These are phyloP conservation scores for Oreochromis tanganicae DNA, from an alignment of 2,113 vertebrate genomes.

Conservation along the genomic window DNA sequence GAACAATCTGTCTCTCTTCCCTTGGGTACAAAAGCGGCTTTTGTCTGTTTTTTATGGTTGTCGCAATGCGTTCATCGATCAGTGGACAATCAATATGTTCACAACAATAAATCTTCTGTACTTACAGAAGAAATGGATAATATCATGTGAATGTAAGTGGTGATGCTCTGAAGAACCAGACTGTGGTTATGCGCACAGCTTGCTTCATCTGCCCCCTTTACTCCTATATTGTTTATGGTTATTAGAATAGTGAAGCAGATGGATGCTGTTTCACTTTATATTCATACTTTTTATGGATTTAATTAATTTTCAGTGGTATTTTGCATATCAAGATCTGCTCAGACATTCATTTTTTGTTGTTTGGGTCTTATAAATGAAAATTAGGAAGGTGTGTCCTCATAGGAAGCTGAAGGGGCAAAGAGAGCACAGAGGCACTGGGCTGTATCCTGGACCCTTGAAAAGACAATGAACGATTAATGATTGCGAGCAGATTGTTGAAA, in stretches of 20 bases:
- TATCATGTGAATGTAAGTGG: not conserved
- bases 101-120: not conserved
- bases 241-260: not conserved
- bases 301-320: not conserved
- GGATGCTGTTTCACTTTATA: not conserved
- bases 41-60: not conserved
- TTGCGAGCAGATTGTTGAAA: constrained; percentile 20
- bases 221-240: not conserved
- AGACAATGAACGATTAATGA: constrained; percentile 5
- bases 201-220: not conserved
- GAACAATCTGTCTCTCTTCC: not conserved
- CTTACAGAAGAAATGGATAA: not conserved
- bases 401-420: not conserved
- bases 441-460: not conserved
- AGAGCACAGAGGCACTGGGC: not conserved
- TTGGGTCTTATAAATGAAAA: not conserved
- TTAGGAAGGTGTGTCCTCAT: not conserved
- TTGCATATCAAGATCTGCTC: not conserved
- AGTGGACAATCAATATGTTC: not conserved
- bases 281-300: not conserved
- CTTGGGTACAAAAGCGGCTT: not conserved
- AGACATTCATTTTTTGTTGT: not conserved
- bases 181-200: not conserved
- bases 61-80: not conserved
- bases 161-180: not conserved